Evolutionary conservation across 1,140 invertebrate species (phyloP).

Genomic region (Uloborus diversus): DNA sequence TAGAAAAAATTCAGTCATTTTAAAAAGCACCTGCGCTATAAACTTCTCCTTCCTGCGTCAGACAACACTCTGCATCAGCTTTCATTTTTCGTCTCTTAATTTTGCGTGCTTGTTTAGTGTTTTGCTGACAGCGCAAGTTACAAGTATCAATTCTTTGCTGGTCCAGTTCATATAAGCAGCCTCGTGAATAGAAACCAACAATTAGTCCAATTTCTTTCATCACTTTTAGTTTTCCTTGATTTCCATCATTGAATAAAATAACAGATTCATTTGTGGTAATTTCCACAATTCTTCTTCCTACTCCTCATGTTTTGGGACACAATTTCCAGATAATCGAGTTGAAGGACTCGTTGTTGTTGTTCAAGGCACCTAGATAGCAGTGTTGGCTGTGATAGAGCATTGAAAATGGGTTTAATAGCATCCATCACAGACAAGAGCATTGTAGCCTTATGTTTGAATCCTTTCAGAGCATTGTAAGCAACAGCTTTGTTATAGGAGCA

Average conservation of each 20-base stretch:
- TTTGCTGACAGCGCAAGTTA: too few species aligned
- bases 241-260: neutral
- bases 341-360: neutral
- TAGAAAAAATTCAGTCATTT: too few species aligned
- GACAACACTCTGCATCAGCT: too few species aligned
- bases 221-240: neutral
- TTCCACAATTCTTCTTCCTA: neutral
- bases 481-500: neutral
- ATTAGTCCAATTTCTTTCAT: neutral
- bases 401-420: neutral
- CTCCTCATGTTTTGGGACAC: neutral
- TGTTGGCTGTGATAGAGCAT: neutral
- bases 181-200: neutral
- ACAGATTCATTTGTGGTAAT: neutral
- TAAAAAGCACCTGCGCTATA: too few species aligned
- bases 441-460: neutral
- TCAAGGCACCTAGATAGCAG: neutral
- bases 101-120: too few species aligned
- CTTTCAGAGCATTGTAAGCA: neutral
- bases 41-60: too few species aligned
- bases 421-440: neutral
- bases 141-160: neutral
- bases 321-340: neutral
- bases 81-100: too few species aligned
- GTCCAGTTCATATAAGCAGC: neutral